A percentile compares a stretch with the other conserved stretches of the same genome.
These are phyloP conservation scores for Hemicrepidius hirtus DNA, from an alignment of 2,888 invertebrate genomes.

Conservation along the genomic window DNA sequence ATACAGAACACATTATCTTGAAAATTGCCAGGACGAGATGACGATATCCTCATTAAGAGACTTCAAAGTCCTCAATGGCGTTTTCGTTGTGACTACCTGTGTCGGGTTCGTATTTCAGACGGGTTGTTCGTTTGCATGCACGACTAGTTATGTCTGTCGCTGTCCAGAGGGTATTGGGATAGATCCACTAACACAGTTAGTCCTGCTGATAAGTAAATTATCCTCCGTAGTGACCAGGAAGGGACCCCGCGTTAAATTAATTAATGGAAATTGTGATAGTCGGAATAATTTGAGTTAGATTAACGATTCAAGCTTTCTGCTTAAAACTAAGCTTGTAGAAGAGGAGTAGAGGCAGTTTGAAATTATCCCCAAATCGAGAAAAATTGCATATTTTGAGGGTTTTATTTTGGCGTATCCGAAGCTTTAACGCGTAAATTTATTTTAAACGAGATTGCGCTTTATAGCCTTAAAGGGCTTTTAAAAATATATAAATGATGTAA, in stretches of 20 bases:
- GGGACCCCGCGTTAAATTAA: conserved; percentile 40
- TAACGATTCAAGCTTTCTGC: background rate
- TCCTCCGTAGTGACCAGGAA: conserved; percentile 38
- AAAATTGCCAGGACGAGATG: conserved; percentile 7
- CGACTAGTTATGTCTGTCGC: conserved; percentile 36
- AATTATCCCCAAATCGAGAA: conserved; percentile 27
- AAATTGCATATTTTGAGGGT: conserved; percentile 29
- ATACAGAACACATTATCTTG: background rate
- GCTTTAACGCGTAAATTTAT: conserved; percentile 40
- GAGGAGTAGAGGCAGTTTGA: background rate
- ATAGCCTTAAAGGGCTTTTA: conserved; percentile 45
- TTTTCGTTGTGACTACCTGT: conserved; percentile 18
- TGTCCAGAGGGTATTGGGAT: conserved; percentile 42
- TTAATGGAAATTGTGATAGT: conserved; percentile 43
- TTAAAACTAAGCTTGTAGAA: background rate
- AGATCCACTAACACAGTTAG: conserved; percentile 45
- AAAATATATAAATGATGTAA: conserved; percentile 47
- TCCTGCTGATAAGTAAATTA: conserved; percentile 49
- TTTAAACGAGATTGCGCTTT: conserved; percentile 47
- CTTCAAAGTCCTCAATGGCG: conserved; percentile 27
- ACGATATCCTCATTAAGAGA: conserved; percentile 15
- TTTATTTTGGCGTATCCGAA: conserved; percentile 19
- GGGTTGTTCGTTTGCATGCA: conserved; percentile 44
- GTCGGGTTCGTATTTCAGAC: conserved; percentile 16
- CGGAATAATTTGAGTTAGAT: conserved; percentile 26